Base-by-base conservation (phyloP, 2,113 vertebrate species). In the Datnioides undecimradiatus region DNA sequence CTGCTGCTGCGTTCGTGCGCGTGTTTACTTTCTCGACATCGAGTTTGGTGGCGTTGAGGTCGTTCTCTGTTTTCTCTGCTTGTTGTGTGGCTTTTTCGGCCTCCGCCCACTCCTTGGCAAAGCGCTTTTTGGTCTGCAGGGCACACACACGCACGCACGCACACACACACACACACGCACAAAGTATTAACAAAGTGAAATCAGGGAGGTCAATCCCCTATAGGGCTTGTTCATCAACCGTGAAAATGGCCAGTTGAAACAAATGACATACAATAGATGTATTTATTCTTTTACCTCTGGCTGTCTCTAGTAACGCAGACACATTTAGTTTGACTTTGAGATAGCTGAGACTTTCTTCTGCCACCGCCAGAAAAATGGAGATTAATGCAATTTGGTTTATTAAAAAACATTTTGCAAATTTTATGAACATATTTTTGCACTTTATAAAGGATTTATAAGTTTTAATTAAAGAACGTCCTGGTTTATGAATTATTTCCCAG, bases 41-140 rank as follows among this genome's bases (percentile, higher is more conserved):
- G 0, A 93, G 80, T 84, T 91, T 96, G 66, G 95, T 96, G 41
- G 95, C 89, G 10, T 92, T 95, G 51, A 90, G 33, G 46, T 97
- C 96, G n/a, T 84, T 92, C 70, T 97, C 96, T 0, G 81, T 87
- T 58, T 91, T 94, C 55, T 97, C 96, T 0, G 95, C 95, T 0
- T 95, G 96, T 66, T 95, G 95, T 43, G 93, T 89, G 0, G 96
- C 95, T 82, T 96, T 97, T 63, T 97, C 96, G 0, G 95, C 96
- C 46, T 97, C 96, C 1, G 88, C 92, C 93, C 96, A 97, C 85
- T 97, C 96, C 36, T 96, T 95, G 34, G 97, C 96, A 72, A 95
- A 97, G 6, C 96, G 95, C 25, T 94, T 95, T 83, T 97, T 97
- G 54, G 93, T 96, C 96, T 97, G 70, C 5, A 68, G 19, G 25